Base-by-base conservation (phyloP, 1,140 invertebrate species). In the Drosophila bifasciata region DNA sequence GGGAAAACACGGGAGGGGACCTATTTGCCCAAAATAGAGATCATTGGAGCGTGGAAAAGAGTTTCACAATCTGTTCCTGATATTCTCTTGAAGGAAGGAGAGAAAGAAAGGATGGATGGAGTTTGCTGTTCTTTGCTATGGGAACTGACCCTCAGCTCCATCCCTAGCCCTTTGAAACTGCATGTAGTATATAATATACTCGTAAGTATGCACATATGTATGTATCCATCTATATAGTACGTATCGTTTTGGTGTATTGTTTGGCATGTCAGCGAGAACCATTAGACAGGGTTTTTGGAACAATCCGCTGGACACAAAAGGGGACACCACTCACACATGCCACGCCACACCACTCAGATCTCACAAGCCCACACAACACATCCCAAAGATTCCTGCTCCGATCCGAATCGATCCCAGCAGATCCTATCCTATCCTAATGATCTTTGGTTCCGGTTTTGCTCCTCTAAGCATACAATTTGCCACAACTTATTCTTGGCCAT, bases 401-500 rank as follows among this genome's bases (percentile, higher is more conserved):
- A 28, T 28, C 8, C n/a, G n/a, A n/a, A n/a, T n/a, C n/a, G n/a
- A n/a, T n/a, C n/a, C n/a, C 28, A 28, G 28, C 28, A 28, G 28
- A 28, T 28, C 25, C n/a, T n/a, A n/a, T n/a, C n/a, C 8, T 3
- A 3, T 28, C 28, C 28, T 28, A 86, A 86, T 86, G 83, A 78
- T 86, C 81, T 50, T 76, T 71, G 72, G 80, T 85, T 84, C 80
- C 80, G 80, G 80, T 75, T 15, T 28, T n/a, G 53, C 45, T 25
- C 46, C 51, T 43, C 36, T 45, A 62, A 62, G 50, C 56, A 57
- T 53, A 66, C 78, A 80, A 80, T 80, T 79, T 70, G 68, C 76
- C 76, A 68, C 70, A 79, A 79, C 59, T 80, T 76, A 13, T 36
- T 11, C 32, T 36, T 36, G 32, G 46, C 57, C 57, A 66, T 86